phyloP scores from a whole-genome alignment of 2,113 vertebrate genomes.

The Takifugu flavidus region DNA sequence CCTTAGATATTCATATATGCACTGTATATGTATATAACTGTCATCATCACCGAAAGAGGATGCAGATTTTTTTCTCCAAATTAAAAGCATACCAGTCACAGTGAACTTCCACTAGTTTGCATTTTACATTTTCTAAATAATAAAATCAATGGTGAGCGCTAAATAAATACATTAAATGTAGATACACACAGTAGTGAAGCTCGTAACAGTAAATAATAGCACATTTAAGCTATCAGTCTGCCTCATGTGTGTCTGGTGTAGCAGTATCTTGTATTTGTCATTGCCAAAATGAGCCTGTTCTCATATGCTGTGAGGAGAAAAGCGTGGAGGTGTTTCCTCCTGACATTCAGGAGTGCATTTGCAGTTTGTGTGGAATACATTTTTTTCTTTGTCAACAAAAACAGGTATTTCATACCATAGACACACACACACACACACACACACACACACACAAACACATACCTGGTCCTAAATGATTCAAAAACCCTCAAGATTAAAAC shows the following conservation, averaged over 20 bases:
- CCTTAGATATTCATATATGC: slow-evolving; percentile 92
- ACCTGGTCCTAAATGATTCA: slow-evolving; percentile 21
- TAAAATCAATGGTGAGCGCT: slow-evolving; percentile 79
- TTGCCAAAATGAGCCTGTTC: slow-evolving; percentile 17
- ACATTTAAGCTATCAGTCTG: slow-evolving; percentile 41
- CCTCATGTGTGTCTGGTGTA: slow-evolving; percentile 10
- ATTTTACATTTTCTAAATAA: slow-evolving; percentile 78
- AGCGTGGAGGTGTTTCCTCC: slow-evolving; percentile 43
- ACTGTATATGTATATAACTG: slow-evolving; percentile 80
- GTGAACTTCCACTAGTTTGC: slow-evolving; percentile 81
- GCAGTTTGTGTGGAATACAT: slow-evolving; percentile 52
- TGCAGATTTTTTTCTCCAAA: slow-evolving; percentile 82
- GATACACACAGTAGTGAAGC: slow-evolving; percentile 79
- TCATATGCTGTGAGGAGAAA: slow-evolving; percentile 43
- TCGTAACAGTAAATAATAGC: slow-evolving; percentile 79
- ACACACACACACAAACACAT: slow-evolving; percentile 1
- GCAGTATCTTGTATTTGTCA: slow-evolving; percentile 17
- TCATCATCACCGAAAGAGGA: slow-evolving; percentile 94
- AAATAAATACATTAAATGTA: slow-evolving; percentile 67
- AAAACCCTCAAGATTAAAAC: slow-evolving; percentile 17
- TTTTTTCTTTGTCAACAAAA: slow-evolving; percentile 30
- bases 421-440: slow-evolving; percentile 30
- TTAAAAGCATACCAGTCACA: slow-evolving; percentile 93
- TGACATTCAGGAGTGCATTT: slow-evolving; percentile 62
- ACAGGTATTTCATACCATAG: slow-evolving; percentile 14